Evolutionary conservation across 2,113 vertebrate genomes (phyloP), one percentile per base, ranked within the genome.

Genomic region (Zosterops pallidus): DNA sequence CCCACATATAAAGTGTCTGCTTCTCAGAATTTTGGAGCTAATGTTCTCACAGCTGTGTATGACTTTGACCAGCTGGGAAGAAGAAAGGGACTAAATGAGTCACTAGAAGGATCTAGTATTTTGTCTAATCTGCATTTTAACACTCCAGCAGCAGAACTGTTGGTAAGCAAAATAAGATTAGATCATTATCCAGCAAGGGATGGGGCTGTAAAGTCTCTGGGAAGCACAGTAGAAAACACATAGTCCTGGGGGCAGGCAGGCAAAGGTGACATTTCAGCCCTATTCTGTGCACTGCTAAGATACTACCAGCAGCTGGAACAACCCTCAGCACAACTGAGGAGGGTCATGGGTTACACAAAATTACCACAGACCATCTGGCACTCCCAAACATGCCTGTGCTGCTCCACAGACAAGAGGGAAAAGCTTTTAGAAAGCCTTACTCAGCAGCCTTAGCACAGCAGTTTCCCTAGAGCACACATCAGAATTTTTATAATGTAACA

Each of bases 1-100:
- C 44, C 46, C 11, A 12, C 60, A 72, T 83, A 76, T 33, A 50
- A 84, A 82, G 62, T n/a, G 11, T 86, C 81, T 76, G 65, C 60
- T 53, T 64, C 78, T 90, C 64, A 16, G 87, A 79, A 44, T 89
- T 85, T 93, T 16, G 1, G 59, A 76, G 52, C 91, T 76, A 67
- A 89, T 63, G 82, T 76, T 78, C 84, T 70, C 71, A 56, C 80
- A 93, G 86, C 88, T 95, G 92, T 81, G 24, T 78, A 24, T 55
- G 80, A 79, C 59, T 85, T 94, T 39, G 55, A 55, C 76, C 71
- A 68, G 39, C 39, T 52, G 68, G 59, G 52, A 85, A 88, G 72
- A 80, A 94, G 15, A 76, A 74, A 91, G 23, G 49, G 26, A 53
- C 39, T 46, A 79, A 95, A 86, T 47, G 79, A 96, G 64, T 93